A percentile compares a stretch with the other conserved stretches of the same genome.
These are phyloP conservation scores for Eunapius fragilis DNA, from an alignment of 37 sponge, comb jelly and placozoan species.

Conservation along the genomic window DNA sequence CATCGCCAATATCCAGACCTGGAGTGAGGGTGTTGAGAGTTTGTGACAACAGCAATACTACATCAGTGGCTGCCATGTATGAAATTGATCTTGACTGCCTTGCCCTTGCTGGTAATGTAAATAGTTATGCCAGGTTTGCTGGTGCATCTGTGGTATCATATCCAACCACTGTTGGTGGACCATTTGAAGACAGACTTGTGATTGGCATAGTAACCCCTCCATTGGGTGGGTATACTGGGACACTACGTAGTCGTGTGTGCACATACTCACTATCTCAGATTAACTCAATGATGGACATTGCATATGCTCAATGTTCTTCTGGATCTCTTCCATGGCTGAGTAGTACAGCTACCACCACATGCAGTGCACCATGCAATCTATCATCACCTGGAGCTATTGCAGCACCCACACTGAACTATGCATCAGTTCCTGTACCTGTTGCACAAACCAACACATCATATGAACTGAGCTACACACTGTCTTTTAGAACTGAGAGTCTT, in stretches of 20 bases:
- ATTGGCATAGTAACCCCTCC: background rate
- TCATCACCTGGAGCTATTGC: background rate
- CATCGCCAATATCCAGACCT: background rate
- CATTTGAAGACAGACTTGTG: background rate
- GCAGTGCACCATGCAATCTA: background rate
- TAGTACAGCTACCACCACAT: background rate
- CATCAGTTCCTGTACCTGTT: background rate
- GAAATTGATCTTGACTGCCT: background rate
- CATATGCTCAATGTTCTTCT: background rate
- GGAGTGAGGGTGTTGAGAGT: background rate
- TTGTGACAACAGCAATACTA: background rate
- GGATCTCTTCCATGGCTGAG: background rate
- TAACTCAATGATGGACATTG: background rate
- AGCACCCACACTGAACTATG: background rate
- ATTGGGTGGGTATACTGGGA: background rate
- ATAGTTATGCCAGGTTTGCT: background rate
- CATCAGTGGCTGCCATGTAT: background rate
- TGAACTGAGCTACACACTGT: background rate
- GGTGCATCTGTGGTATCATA: background rate
- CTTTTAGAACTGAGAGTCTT: background rate
- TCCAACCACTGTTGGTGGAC: background rate
- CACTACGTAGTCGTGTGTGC: background rate
- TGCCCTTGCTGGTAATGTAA: background rate
- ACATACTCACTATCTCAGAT: constrained; percentile 2
- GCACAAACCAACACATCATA: background rate